Evolutionary conservation across 2,888 invertebrate species (phyloP), one percentile per base, ranked within the genome.

Genomic region (Catocala sponsa): DNA sequence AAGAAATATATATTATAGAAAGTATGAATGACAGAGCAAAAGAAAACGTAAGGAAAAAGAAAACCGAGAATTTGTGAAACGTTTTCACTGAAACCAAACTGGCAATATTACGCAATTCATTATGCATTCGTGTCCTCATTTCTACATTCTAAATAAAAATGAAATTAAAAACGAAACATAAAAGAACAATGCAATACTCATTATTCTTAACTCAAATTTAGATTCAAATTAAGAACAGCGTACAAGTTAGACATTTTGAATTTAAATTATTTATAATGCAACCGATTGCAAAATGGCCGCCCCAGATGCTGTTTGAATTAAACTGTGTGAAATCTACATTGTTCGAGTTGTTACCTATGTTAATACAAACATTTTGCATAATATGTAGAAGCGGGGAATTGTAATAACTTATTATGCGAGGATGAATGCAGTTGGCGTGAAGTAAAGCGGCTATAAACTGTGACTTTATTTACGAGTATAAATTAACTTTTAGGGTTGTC

Each of bases 281-380:
- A 60, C 48, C 44, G 0, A 41, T 68, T 72, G 44, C 60, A 48
- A 59, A 15, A 68, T 59, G 32, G 50, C 51, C 15, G 35, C 46
- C 59, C 55, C 62, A 70, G 44, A 48, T 43, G 60, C 13, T 59
- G 15, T 54, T 65, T 54, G 52, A 59, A 62, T 74, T 53, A 61
- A 64, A 63, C 55, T 49, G 50, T 53, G 51, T 54, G 52, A 67
- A 63, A 65, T 68, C 49, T 43, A 53, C 47, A 52, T 61, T 44
- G 55, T 54, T 38, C 41, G 9, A 13, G 6, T 48, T 32, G 35
- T 50, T 51, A n/a, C n/a, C n/a, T n/a, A 44, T 57, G 35, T 44
- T 15, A 51, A 51, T 51, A 25, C 4, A 15, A 51, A 13, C 12
- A 46, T 12, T 51, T 57, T 25, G 43, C 33, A 50, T 43, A 57